Conservation (phyloP, 2,888 invertebrate genomes). For the Neuroscelio doddi region DNA sequence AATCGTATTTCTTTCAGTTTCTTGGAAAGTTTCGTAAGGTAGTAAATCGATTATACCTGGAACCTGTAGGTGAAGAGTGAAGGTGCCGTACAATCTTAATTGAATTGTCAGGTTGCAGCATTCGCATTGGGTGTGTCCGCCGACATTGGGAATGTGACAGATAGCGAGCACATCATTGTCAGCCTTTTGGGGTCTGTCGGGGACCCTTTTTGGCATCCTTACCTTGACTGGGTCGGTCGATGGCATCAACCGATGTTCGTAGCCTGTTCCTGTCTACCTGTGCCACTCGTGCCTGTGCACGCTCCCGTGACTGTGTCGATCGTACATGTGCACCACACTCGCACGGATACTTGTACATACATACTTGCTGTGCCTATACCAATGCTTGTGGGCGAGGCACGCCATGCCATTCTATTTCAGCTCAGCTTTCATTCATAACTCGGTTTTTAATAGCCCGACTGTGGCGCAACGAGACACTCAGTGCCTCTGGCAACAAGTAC, state of each 20-base stretch:
- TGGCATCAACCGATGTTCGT: constrained; percentile 38
- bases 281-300: constrained; percentile 34
- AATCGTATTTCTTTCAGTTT: too few species aligned
- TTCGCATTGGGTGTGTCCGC: constrained; percentile 53
- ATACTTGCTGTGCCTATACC: constrained; percentile 37
- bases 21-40: constrained; percentile 51
- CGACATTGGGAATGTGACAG: constrained; percentile 63
- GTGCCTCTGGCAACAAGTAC: constrained; percentile 55
- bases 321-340: constrained; percentile 25
- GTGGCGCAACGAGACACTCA: constrained; percentile 46
- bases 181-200: constrained; percentile 22
- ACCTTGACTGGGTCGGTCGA: constrained; percentile 48
- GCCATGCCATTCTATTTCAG: constrained; percentile 70
- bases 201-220: constrained; percentile 42
- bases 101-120: constrained; percentile 64
- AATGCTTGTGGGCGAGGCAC: constrained; percentile 65
- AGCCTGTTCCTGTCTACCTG: constrained; percentile 29
- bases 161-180: constrained; percentile 58
- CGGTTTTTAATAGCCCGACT: constrained; percentile 68
- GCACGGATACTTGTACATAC: constrained; percentile 35
- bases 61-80: constrained; percentile 20
- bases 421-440: constrained; percentile 71
- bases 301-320: constrained; percentile 21
- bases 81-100: constrained; percentile 58
- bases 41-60: constrained; percentile 59